phyloP scores from a whole-genome alignment of 2,888 invertebrate species.

The Scaptomyza reducta region DNA sequence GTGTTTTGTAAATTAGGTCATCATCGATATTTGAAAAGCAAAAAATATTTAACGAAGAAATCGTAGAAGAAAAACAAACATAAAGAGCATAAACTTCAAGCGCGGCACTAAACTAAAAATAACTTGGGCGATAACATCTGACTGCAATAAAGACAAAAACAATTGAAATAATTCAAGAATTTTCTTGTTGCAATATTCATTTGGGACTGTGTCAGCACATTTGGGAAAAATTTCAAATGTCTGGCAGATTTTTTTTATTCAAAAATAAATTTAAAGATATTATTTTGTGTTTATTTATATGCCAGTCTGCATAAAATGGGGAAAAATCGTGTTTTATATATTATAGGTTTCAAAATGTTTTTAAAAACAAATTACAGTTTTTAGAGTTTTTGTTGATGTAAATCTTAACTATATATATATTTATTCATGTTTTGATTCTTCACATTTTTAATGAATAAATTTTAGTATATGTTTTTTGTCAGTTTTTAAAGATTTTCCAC shows the following conservation, averaged over 20 bases:
- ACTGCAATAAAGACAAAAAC: constrained; percentile 16
- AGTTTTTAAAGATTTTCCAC: not conserved
- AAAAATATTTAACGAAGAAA: not conserved
- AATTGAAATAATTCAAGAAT: constrained; percentile 11
- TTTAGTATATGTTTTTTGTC: too few relatives aligned
- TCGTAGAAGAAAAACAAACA: constrained; percentile 16
- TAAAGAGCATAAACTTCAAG: constrained; percentile 39
- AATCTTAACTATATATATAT: too few relatives aligned
- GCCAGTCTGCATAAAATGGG: not conserved
- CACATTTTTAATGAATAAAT: too few relatives aligned
- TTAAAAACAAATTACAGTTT: too few relatives aligned
- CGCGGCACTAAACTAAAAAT: constrained; percentile 37
- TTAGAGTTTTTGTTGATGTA: too few relatives aligned
- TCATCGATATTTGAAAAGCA: constrained; percentile 40
- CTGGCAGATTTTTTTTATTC: not conserved
- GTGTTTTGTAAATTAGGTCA: constrained; percentile 65
- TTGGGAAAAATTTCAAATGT: not conserved
- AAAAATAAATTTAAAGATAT: not conserved
- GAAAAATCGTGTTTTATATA: too few relatives aligned
- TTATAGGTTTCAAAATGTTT: too few relatives aligned
- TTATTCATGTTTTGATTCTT: too few relatives aligned
- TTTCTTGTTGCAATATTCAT: constrained; percentile 17
- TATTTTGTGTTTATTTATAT: not conserved
- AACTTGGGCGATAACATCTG: constrained; percentile 41
- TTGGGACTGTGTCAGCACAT: constrained; percentile 41